phyloP scores from a whole-genome alignment of 2,888 invertebrate genomes.

The Diaphora mendica region DNA sequence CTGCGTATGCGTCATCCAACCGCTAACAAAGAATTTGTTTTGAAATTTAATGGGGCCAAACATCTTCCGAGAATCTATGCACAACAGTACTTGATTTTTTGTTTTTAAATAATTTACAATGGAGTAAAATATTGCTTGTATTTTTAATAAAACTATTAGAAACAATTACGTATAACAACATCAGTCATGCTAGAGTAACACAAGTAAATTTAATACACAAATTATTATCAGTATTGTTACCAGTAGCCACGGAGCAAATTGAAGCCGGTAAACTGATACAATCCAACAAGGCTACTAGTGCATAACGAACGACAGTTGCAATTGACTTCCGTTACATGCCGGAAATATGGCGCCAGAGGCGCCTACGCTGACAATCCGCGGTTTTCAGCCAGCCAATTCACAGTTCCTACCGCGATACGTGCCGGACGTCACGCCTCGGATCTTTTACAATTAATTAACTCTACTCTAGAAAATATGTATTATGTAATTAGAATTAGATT shows the following conservation, averaged over 20 bases:
- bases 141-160: not conserved
- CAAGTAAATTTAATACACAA: not conserved
- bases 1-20: slow-evolving; percentile 58
- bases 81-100: slow-evolving; percentile 7
- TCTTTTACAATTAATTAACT: slow-evolving; percentile 60
- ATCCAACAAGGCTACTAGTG: slow-evolving; percentile 71
- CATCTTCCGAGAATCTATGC: slow-evolving; percentile 60
- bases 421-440: slow-evolving; percentile 71
- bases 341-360: slow-evolving; percentile 79
- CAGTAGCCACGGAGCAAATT: slow-evolving; percentile 50
- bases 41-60: slow-evolving; percentile 64
- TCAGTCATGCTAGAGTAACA: not conserved
- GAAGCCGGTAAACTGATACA: slow-evolving; percentile 66
- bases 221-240: slow-evolving; percentile 43
- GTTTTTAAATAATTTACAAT: slow-evolving; percentile 1
- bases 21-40: slow-evolving; percentile 64
- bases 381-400: slow-evolving; percentile 65
- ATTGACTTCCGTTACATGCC: slow-evolving; percentile 75
- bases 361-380: slow-evolving; percentile 68
- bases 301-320: slow-evolving; percentile 79
- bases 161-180: not conserved
- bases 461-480: slow-evolving; percentile 39
- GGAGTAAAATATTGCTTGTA: not conserved
- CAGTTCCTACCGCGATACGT: slow-evolving; percentile 62
- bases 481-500: slow-evolving; percentile 24